Evolutionary conservation across 2,113 vertebrate genomes (phyloP), one percentile per base, ranked within the genome.

Genomic region (Trematomus loennbergii): DNA sequence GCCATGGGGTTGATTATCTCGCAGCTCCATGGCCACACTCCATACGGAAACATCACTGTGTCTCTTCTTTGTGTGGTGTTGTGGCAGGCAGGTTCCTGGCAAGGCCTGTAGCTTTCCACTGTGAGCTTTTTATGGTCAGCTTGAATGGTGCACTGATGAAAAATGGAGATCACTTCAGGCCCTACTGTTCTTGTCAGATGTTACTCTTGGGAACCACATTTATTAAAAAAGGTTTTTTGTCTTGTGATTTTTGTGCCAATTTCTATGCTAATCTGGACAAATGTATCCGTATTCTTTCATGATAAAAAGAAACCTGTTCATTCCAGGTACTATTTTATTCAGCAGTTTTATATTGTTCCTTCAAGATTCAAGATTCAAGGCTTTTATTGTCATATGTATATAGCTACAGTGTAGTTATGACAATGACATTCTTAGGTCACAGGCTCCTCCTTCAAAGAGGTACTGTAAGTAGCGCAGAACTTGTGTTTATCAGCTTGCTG

Each of bases 141-240:
- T 66, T 92, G 86, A 90, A 93, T 90, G 58, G 83, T 46, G 74
- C 73, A 20, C 85, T 93, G 88, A 93, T 93, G 88, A 90, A 88
- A 88, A 92, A 84, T 87, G 82, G 86, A 88, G 76, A 87, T 89
- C 88, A 85, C 86, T 89, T 86, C 48, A 66, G 67, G 72, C 72
- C 83, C 83, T 66, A 85, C 82, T 82, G 87, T 88, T 92, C 80
- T 75, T 83, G 87, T 90, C 67, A 81, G 22, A 55, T 80, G 77
- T 77, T 87, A 11, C 67, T 84, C 64, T 60, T 54, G 72, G 59
- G 72, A 83, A 72, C 65, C 50, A 78, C 67, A 67, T 81, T 82
- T 82, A 79, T 89, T 83, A 40, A 67, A 76, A 74, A 66, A 43
- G 0, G 4, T 25, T 57, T 77, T 66, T 54, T 29, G 11, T 82